These are phyloP conservation scores for Sipha flava DNA, from an alignment of 1,140 invertebrate species.

Conservation along the genomic window DNA sequence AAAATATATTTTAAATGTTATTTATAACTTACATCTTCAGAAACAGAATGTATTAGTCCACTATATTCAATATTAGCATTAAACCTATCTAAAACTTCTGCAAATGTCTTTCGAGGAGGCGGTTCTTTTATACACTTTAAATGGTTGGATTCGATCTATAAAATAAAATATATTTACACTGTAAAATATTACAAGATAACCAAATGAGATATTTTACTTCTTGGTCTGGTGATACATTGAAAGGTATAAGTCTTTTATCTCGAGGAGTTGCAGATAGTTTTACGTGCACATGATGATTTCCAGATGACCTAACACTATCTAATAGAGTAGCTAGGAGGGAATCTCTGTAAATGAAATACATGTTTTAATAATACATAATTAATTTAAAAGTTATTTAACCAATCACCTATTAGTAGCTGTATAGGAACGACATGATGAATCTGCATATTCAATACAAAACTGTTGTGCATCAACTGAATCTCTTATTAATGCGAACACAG, in stretches of 20 bases:
- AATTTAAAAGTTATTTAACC: background rate
- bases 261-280: constrained; percentile 73
- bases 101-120: constrained; percentile 51
- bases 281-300: constrained; percentile 95
- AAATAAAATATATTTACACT: constrained; percentile 8
- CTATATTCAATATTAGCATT: constrained; percentile 97
- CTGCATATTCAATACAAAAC: constrained; percentile 90
- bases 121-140: constrained; percentile 72
- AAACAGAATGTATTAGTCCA: constrained; percentile 89
- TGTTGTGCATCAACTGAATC: constrained; percentile 85
- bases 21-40: constrained; percentile 74
- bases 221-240: constrained; percentile 82
- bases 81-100: constrained; percentile 55
- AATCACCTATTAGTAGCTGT: constrained; percentile 55
- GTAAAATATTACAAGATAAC: background rate
- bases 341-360: constrained; percentile 58
- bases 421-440: constrained; percentile 80
- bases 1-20: background rate
- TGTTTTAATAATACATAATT: background rate
- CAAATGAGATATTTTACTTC: constrained; percentile 51
- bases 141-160: constrained; percentile 68
- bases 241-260: constrained; percentile 78
- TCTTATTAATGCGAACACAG: constrained; percentile 85
- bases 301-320: constrained; percentile 91
- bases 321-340: constrained; percentile 87